A percentile compares a stretch with the other conserved stretches of the same genome.
Evolutionary conservation across 2,797 vertebrate species (phyloP).

Genomic region (Danio jaintianensis): DNA sequence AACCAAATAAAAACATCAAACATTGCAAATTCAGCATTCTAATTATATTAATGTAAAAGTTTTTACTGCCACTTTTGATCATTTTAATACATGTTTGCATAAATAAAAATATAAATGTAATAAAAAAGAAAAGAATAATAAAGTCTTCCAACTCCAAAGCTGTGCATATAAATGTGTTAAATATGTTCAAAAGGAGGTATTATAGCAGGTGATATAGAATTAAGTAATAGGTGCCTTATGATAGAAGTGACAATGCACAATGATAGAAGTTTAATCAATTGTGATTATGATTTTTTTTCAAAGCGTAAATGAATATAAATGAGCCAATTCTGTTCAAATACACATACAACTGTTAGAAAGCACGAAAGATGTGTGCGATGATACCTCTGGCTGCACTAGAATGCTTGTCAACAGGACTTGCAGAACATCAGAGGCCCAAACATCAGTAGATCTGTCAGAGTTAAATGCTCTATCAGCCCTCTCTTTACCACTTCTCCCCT

Average conservation of each 20-base stretch:
- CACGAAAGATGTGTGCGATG: conserved; percentile 16
- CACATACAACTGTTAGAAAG: too few relatives aligned
- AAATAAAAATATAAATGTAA: background rate
- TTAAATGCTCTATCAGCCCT: conserved; percentile 29
- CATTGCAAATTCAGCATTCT: too few relatives aligned
- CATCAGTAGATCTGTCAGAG: conserved; percentile 29
- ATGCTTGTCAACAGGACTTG: conserved; percentile 46
- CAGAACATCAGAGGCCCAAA: conserved; percentile 45
- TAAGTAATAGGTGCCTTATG: background rate
- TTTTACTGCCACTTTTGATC: background rate
- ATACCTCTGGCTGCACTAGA: conserved; percentile 35
- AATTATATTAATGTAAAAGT: background rate
- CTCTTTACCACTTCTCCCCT: conserved; percentile 10
- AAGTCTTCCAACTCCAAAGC: background rate
- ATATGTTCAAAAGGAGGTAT: too few relatives aligned
- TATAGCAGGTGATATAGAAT: background rate
- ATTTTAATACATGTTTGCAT: background rate
- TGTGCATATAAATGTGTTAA: background rate
- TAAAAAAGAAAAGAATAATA: background rate
- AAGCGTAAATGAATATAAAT: too few relatives aligned
- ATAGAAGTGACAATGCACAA: too few relatives aligned
- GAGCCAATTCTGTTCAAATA: too few relatives aligned
- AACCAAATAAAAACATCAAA: too few relatives aligned
- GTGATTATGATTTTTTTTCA: too few relatives aligned
- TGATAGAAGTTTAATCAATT: background rate